Conservation (phyloP, 1,140 invertebrate genomes). For the Tetranychus urticae region DNA sequence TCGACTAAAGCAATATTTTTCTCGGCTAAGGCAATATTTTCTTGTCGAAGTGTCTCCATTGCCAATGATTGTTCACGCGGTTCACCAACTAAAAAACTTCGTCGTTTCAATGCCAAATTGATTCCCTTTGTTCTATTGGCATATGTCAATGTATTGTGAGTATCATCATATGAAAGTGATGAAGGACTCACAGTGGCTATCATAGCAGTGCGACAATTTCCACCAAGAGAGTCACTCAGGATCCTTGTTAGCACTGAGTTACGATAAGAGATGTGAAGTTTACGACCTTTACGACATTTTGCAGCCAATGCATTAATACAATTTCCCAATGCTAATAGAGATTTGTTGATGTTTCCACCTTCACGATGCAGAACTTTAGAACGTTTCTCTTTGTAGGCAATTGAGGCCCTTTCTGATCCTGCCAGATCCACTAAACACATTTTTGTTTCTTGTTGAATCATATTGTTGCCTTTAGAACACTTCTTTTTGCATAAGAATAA, state of each 20-base stretch:
- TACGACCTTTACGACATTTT: conserved; percentile 28
- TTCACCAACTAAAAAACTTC: conserved; percentile 2
- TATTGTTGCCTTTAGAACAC: conserved; percentile 4
- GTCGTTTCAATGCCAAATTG: conserved; percentile 31
- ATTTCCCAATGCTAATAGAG: conserved; percentile 70
- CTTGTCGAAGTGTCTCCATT: neutral
- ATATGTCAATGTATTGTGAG: conserved; percentile 86
- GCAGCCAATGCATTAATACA: conserved; percentile 71
- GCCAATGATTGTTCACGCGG: conserved; percentile 1
- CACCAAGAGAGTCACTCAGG: conserved; percentile 77
- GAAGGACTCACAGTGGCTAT: conserved; percentile 78
- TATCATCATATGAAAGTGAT: conserved; percentile 63
- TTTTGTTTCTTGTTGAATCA: conserved; percentile 6
- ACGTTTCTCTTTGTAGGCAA: conserved; percentile 32
- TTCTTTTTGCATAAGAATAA: conserved; percentile 21
- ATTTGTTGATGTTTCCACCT: conserved; percentile 83
- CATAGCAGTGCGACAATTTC: conserved; percentile 93
- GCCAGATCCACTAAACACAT: conserved; percentile 8
- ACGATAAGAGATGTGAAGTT: conserved; percentile 52
- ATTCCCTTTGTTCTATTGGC: conserved; percentile 77
- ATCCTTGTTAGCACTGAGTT: conserved; percentile 87
- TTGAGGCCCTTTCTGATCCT: conserved; percentile 43
- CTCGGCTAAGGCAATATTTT: conserved; percentile 1
- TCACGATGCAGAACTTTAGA: conserved; percentile 25
- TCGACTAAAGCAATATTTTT: neutral